These are phyloP conservation scores for Ceramica pisi DNA, from an alignment of 2,888 invertebrate species.

Conservation along the genomic window DNA sequence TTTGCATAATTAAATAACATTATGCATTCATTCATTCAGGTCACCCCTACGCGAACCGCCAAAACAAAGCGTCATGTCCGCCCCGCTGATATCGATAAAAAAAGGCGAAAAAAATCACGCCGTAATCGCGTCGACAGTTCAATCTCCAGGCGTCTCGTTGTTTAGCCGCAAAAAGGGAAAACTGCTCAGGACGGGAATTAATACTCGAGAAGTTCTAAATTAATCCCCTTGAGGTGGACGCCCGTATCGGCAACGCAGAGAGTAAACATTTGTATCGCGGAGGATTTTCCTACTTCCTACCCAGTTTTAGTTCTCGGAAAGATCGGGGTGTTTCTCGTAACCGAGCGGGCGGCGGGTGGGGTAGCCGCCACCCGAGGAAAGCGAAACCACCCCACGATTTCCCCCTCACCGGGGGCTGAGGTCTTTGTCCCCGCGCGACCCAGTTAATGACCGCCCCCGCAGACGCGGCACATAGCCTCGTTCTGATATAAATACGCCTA, in stretches of 20 bases:
- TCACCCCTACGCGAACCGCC: conserved; percentile 79
- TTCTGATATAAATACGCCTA: conserved; percentile 90
- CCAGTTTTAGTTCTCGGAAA: conserved; percentile 77
- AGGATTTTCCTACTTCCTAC: conserved; percentile 62
- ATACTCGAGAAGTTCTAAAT: conserved; percentile 84
- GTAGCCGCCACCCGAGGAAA: conserved; percentile 79
- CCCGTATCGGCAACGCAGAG: conserved; percentile 73
- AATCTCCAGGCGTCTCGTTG: conserved; percentile 71
- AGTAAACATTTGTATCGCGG: conserved; percentile 81
- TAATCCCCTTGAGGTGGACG: conserved; percentile 86
- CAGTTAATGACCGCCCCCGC: conserved; percentile 90
- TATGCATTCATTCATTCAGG: conserved; percentile 86
- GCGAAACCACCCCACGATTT: conserved; percentile 84
- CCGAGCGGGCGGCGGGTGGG: conserved; percentile 72
- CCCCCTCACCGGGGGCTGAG: conserved; percentile 79
- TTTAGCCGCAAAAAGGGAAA: conserved; percentile 83
- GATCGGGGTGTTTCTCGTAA: conserved; percentile 76
- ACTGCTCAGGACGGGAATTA: conserved; percentile 79
- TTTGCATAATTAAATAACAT: conserved; percentile 89
- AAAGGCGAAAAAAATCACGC: conserved; percentile 68
- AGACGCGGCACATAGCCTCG: conserved; percentile 88
- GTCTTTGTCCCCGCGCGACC: conserved; percentile 90
- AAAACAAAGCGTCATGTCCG: conserved; percentile 74
- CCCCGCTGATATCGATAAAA: conserved; percentile 55
- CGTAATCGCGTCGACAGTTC: conserved; percentile 75